Evolutionary conservation across 2,113 vertebrate species (phyloP).

Genomic region (Grantiella picta): DNA sequence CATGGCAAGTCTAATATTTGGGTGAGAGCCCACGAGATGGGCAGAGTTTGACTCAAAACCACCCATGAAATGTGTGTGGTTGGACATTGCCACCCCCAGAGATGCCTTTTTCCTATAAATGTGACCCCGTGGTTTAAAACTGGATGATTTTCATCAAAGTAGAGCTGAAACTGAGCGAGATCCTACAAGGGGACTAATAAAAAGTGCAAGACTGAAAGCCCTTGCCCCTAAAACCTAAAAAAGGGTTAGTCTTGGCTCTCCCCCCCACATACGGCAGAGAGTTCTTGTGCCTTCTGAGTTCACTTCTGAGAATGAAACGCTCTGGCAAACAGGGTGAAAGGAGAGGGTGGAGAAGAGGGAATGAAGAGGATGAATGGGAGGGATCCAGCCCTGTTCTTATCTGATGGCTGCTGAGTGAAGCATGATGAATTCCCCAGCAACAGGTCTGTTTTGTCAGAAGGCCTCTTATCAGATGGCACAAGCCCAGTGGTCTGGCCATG

Average conservation of each 20-base stretch:
- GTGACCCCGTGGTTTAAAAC: neutral
- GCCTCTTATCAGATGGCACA: slow-evolving; percentile 62
- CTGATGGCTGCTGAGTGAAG: slow-evolving; percentile 56
- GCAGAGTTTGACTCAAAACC: neutral
- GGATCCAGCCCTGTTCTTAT: slow-evolving; percentile 1
- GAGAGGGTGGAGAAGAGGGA: slow-evolving; percentile 42
- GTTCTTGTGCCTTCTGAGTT: neutral
- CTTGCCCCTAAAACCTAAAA: neutral
- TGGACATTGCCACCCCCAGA: neutral
- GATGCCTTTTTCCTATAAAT: accelerated
- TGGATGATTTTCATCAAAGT: neutral
- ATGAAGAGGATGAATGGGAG: slow-evolving; percentile 48
- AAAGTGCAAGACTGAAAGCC: neutral
- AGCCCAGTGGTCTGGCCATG: neutral
- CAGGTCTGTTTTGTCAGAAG: slow-evolving; percentile 63
- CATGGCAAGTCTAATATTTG: neutral
- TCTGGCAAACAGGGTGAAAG: slow-evolving; percentile 48
- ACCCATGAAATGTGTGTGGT: neutral
- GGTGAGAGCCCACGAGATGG: neutral
- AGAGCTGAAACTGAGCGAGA: neutral
- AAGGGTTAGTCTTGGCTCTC: neutral
- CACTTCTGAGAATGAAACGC: slow-evolving; percentile 26
- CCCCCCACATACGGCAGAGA: neutral
- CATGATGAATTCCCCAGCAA: slow-evolving; percentile 54
- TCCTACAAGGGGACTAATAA: neutral